These are phyloP conservation scores for Archocentrus centrarchus DNA, from an alignment of 2,113 vertebrate species.

Conservation along the genomic window DNA sequence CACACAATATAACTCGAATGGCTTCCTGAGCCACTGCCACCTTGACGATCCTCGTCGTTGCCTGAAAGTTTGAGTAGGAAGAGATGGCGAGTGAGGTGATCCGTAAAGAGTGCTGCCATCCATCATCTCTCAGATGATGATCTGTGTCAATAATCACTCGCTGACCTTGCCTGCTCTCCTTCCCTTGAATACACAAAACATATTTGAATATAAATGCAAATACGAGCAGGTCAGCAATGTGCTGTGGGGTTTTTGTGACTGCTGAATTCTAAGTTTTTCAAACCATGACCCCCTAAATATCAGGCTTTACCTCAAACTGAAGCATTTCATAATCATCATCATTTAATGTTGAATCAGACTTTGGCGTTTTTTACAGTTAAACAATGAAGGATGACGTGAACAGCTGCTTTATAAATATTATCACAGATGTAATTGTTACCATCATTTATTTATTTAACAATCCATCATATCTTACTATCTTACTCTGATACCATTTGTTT, in stretches of 20 bases:
- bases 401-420: no score
- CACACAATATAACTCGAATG: background rate
- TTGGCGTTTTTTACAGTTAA: background rate
- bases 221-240: background rate
- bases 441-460: background rate
- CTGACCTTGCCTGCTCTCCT: slow-evolving; percentile 42
- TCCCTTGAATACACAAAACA: background rate
- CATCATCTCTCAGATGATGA: slow-evolving; percentile 46
- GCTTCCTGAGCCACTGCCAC: background rate
- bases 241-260: background rate
- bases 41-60: background rate
- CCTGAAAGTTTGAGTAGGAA: background rate
- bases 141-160: slow-evolving; percentile 33
- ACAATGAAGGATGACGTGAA: background rate
- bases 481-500: fast-evolving
- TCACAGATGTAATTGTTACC: no score
- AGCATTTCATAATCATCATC: background rate
- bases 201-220: background rate
- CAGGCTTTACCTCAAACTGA: background rate
- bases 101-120: slow-evolving; percentile 37
- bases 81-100: slow-evolving; percentile 25
- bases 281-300: background rate
- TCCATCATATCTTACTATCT: background rate
- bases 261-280: background rate
- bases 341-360: background rate